These are phyloP conservation scores for Aphis craccivora DNA, from an alignment of 1,140 invertebrate species.

Conservation along the genomic window DNA sequence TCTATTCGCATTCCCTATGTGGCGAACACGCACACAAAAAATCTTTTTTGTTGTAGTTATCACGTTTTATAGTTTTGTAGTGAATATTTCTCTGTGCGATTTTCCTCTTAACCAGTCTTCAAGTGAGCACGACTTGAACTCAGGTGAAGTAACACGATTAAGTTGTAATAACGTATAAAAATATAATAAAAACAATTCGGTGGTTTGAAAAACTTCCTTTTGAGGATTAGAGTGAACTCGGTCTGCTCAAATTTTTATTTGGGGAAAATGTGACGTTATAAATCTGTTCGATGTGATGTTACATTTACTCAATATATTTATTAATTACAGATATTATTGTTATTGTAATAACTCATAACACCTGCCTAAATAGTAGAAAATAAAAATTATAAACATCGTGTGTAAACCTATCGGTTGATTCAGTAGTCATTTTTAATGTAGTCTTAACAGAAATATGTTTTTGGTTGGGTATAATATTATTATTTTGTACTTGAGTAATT, in stretches of 20 bases:
- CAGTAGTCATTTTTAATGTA: no score
- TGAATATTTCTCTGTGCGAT: not conserved
- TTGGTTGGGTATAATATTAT: not conserved
- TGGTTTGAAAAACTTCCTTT: not conserved
- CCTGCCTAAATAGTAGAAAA: not conserved
- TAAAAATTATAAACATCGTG: not conserved
- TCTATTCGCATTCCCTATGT: not conserved
- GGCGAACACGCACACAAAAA: not conserved
- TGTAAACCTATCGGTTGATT: not conserved
- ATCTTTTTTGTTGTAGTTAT: not conserved
- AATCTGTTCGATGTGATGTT: not conserved
- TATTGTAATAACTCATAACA: not conserved
- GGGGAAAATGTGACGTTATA: not conserved
- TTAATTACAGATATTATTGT: not conserved
- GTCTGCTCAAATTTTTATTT: not conserved
- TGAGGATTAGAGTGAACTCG: not conserved
- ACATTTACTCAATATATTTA: not conserved
- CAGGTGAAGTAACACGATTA: not conserved
- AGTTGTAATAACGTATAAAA: not conserved
- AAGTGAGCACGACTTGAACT: not conserved
- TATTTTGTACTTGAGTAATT: not conserved
- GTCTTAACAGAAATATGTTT: not conserved
- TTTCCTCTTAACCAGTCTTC: not conserved
- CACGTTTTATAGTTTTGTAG: not conserved
- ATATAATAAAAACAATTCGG: not conserved